Evolutionary conservation across 2,797 vertebrate species (phyloP).

Genomic region (Sorex maritimensis): DNA sequence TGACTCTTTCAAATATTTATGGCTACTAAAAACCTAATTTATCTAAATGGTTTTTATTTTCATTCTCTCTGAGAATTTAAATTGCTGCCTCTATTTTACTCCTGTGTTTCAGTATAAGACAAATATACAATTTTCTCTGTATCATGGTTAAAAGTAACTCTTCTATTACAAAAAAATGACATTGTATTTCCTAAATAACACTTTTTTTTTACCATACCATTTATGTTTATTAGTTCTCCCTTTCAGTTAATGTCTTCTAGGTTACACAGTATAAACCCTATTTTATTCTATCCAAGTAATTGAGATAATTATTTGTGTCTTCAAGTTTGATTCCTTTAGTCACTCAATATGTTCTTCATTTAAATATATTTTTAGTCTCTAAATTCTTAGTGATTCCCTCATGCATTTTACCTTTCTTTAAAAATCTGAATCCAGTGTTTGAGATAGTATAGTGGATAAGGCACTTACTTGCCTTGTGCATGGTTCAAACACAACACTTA

Average conservation of each 20-base stretch:
- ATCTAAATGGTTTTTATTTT: not conserved
- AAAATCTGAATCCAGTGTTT: not conserved
- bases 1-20: not conserved
- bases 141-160: not conserved
- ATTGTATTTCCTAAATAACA: not conserved
- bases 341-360: not conserved
- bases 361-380: not conserved
- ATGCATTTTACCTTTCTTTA: not conserved
- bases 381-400: not conserved
- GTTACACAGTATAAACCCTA: not conserved
- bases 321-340: not conserved
- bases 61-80: slow-evolving; percentile 3
- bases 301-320: not conserved
- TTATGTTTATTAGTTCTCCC: slow-evolving; percentile 14
- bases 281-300: not conserved
- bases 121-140: slow-evolving; percentile 4
- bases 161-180: not conserved
- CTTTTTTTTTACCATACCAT: not conserved
- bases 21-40: not conserved
- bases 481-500: too few species aligned
- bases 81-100: slow-evolving; percentile 24
- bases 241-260: not conserved
- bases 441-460: too few species aligned
- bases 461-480: too few species aligned
- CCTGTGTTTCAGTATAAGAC: not conserved